A percentile compares a stretch with the other conserved stretches of the same genome.
Conservation (phyloP, 2,888 invertebrate species). For the Stenodema calcarata region DNA sequence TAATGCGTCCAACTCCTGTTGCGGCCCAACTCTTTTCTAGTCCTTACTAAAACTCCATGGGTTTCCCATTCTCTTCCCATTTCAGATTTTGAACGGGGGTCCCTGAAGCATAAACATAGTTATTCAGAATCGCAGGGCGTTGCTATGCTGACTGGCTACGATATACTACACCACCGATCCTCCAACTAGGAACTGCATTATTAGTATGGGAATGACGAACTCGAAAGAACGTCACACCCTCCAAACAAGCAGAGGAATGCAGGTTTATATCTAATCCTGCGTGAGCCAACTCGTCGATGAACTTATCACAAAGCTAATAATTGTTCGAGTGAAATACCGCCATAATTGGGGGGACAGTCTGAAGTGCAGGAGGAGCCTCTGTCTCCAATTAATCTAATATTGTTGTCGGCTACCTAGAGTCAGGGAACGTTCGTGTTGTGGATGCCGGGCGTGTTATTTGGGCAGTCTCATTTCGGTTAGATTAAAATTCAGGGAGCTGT, state of each 20-base stretch:
- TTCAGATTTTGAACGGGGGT: no score
- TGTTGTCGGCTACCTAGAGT: background rate
- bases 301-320: conserved; percentile 24
- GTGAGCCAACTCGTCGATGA: background rate
- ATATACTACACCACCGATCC: no score
- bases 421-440: background rate
- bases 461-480: background rate
- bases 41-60: no score
- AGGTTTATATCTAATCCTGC: background rate
- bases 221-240: background rate
- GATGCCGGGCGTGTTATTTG: background rate
- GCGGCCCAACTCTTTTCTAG: no score
- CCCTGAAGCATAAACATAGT: no score
- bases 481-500: background rate
- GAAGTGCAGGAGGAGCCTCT: background rate
- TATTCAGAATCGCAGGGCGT: no score
- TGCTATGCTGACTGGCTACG: no score
- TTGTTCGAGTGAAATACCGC: conserved; percentile 17
- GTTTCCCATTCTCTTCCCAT: no score
- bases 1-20: no score
- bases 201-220: no score
- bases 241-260: conserved; percentile 4
- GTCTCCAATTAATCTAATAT: background rate
- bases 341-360: background rate
- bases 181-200: no score